Conservation (phyloP, 2,113 vertebrate species). For the Vanacampus margaritifer region DNA sequence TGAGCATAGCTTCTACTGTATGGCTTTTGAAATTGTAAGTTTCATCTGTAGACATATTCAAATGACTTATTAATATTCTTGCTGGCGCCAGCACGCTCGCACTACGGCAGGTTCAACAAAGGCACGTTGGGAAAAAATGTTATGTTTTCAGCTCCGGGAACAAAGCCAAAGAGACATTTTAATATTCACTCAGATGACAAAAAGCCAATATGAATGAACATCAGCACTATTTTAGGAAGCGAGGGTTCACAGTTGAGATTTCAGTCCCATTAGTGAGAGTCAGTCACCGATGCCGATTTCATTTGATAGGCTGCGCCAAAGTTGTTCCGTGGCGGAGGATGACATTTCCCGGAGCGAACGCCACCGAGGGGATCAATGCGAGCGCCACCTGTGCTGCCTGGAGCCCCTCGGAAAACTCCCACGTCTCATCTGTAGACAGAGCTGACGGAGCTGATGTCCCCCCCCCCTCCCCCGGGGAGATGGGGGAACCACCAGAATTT, state of each 20-base stretch:
- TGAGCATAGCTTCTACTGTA: neutral
- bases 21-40: neutral
- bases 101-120: neutral
- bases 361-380: conserved; percentile 47
- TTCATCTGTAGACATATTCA: neutral
- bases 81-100: neutral
- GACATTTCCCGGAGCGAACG: conserved; percentile 41
- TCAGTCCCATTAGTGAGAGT: conserved; percentile 35
- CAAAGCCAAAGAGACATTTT: conserved; percentile 1
- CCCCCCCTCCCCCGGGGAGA: neutral
- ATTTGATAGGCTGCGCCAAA: conserved; percentile 22
- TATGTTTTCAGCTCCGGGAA: neutral
- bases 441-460: neutral
- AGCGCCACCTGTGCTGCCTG: conserved; percentile 49
- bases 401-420: conserved; percentile 58
- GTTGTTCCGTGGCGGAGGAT: conserved; percentile 27
- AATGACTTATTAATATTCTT: neutral
- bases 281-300: conserved; percentile 27
- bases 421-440: conserved; percentile 41
- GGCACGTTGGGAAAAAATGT: neutral
- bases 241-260: neutral
- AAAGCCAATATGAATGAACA: conserved; percentile 4
- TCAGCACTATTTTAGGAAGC: neutral
- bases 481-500: conserved; percentile 20
- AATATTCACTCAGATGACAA: conserved; percentile 2